These are phyloP conservation scores for Hydroisotoma schaefferi DNA, from an alignment of 2,888 invertebrate genomes.

Conservation along the genomic window DNA sequence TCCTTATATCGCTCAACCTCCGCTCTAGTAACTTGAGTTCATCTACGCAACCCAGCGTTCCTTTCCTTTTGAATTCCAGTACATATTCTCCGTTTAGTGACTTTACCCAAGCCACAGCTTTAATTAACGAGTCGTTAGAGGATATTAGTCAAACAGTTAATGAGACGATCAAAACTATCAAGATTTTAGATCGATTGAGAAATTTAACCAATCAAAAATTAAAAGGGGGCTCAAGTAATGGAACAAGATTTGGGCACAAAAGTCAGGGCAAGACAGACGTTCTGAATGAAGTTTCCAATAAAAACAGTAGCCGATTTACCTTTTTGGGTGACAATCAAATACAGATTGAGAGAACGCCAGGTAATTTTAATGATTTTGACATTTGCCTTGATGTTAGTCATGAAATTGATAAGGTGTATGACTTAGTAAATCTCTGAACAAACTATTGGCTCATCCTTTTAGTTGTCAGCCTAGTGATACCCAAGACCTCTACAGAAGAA, in stretches of 20 bases:
- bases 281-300: neutral
- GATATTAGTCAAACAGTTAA: neutral
- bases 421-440: too few species aligned
- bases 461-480: too few species aligned
- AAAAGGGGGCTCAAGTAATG: neutral
- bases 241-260: slow-evolving; percentile 20
- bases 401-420: too few species aligned
- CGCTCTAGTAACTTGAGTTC: too few species aligned
- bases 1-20: neutral
- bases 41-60: too few species aligned
- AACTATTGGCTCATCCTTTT: too few species aligned
- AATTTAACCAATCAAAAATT: slow-evolving; percentile 31
- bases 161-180: slow-evolving; percentile 20
- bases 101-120: slow-evolving; percentile 3
- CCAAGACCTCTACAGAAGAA: neutral
- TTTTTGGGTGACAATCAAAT: neutral
- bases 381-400: too few species aligned
- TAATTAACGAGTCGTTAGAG: neutral
- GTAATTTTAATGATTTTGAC: too few species aligned
- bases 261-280: slow-evolving; percentile 15
- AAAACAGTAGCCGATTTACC: slow-evolving; percentile 3
- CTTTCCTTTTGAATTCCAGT: too few species aligned
- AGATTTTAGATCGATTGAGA: slow-evolving; percentile 39
- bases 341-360: too few species aligned
- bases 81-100: too few species aligned